phyloP scores from a whole-genome alignment of 1,140 invertebrate species.

The Diorhabda elongata region DNA sequence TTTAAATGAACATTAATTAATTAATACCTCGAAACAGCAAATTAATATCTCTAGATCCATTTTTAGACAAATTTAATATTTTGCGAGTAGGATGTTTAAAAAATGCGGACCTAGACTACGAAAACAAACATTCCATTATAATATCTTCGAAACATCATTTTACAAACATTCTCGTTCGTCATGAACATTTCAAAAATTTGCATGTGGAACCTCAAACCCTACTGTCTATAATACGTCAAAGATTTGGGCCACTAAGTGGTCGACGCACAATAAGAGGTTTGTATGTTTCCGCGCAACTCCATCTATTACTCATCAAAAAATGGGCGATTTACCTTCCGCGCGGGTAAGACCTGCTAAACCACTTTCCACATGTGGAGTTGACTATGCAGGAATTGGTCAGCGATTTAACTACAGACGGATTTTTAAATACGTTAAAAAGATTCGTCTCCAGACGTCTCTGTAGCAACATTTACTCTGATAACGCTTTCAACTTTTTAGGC shows the following conservation, averaged over 20 bases:
- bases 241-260: conserved; percentile 24
- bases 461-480: conserved; percentile 33
- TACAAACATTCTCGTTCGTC: conserved; percentile 21
- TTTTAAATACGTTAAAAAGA: conserved; percentile 38
- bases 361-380: conserved; percentile 19
- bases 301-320: conserved; percentile 23
- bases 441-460: conserved; percentile 35
- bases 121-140: conserved; percentile 30
- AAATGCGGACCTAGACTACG: conserved; percentile 26
- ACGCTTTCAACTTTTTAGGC: conserved; percentile 38
- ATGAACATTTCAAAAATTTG: conserved; percentile 25
- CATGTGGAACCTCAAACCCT: conserved; percentile 17
- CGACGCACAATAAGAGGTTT: conserved; percentile 15
- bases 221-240: conserved; percentile 19
- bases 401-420: conserved; percentile 29
- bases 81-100: conserved; percentile 18
- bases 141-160: conserved; percentile 17
- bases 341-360: conserved; percentile 6
- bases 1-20: too few species aligned
- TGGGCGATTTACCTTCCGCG: conserved; percentile 41
- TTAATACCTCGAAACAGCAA: too few species aligned
- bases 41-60: too few species aligned
- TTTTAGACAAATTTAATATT: too few species aligned
- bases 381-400: conserved; percentile 25
- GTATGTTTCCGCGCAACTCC: conserved; percentile 12